These are phyloP conservation scores for Drosophila longiperda DNA, from an alignment of 2,888 invertebrate species.

Conservation along the genomic window DNA sequence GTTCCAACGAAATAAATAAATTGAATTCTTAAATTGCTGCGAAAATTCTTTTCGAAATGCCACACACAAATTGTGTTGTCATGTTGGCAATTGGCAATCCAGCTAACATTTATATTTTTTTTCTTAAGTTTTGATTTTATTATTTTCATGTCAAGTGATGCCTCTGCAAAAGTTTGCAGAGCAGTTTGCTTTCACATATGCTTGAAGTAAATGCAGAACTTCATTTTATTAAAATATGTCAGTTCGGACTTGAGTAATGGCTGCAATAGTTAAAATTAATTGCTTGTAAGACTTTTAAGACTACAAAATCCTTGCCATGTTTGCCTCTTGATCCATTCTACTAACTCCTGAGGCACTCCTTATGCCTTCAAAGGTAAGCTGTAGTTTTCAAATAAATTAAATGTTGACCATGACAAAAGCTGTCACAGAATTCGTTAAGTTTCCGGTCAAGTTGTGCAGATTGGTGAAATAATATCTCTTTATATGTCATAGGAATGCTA, in stretches of 20 bases:
- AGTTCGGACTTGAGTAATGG: slow-evolving; percentile 62
- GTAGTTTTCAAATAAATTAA: slow-evolving; percentile 69
- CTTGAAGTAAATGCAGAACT: slow-evolving; percentile 60
- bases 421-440: slow-evolving; percentile 49
- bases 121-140: slow-evolving; percentile 29
- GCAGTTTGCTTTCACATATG: slow-evolving; percentile 63
- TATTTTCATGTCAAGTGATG: slow-evolving; percentile 59
- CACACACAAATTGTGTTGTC: slow-evolving; percentile 13
- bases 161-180: slow-evolving; percentile 36
- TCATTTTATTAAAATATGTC: slow-evolving; percentile 77
- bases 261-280: slow-evolving; percentile 66
- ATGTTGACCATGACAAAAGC: slow-evolving; percentile 58
- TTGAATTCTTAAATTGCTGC: background rate
- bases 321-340: slow-evolving; percentile 11
- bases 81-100: slow-evolving; percentile 6
- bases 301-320: slow-evolving; percentile 25
- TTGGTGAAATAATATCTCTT: slow-evolving; percentile 39
- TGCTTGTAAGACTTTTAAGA: slow-evolving; percentile 61
- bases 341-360: background rate
- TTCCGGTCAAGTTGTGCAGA: slow-evolving; percentile 50
- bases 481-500: slow-evolving; percentile 3
- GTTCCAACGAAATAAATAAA: background rate
- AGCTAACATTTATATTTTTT: slow-evolving; percentile 7
- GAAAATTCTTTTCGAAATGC: background rate
- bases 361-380: slow-evolving; percentile 49